These are phyloP conservation scores for Polyploca ridens DNA, from an alignment of 2,888 invertebrate genomes.

Conservation along the genomic window DNA sequence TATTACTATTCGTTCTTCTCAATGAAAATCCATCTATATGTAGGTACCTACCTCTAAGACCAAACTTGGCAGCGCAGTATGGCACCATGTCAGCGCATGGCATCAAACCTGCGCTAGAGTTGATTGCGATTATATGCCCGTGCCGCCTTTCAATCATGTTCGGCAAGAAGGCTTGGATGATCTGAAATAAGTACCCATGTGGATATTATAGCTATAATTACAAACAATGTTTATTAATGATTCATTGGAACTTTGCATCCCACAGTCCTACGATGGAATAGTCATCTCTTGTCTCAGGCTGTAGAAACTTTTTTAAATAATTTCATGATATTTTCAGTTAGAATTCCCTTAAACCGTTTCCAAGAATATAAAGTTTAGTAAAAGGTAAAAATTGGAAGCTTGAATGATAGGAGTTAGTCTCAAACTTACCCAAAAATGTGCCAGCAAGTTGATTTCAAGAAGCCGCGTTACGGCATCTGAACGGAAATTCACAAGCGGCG, in stretches of 20 bases:
- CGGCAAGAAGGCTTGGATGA: conserved; percentile 77
- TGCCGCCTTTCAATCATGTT: conserved; percentile 74
- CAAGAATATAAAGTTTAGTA: no score
- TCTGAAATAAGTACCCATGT: conserved; percentile 39
- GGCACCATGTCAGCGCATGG: conserved; percentile 73
- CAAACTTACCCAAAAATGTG: conserved; percentile 72
- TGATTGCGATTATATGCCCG: conserved; percentile 77
- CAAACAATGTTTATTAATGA: no score
- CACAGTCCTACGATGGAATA: no score
- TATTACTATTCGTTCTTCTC: no score
- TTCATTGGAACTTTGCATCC: no score
- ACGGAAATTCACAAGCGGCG: conserved; percentile 59
- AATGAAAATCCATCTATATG: no score
- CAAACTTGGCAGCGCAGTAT: conserved; percentile 77
- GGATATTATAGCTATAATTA: no score
- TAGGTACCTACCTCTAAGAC: conserved; percentile 69
- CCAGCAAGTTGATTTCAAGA: conserved; percentile 69
- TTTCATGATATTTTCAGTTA: no score
- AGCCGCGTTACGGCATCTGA: conserved; percentile 60
- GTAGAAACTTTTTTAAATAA: no score
- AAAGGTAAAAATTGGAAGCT: no score
- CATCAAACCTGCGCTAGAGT: conserved; percentile 73
- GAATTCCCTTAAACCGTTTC: no score
- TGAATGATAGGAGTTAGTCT: not conserved
- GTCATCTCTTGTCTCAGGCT: no score